phyloP scores from a whole-genome alignment of 35 echinoderm and acorn worm genomes.

The Apostichopus parvimensis region DNA sequence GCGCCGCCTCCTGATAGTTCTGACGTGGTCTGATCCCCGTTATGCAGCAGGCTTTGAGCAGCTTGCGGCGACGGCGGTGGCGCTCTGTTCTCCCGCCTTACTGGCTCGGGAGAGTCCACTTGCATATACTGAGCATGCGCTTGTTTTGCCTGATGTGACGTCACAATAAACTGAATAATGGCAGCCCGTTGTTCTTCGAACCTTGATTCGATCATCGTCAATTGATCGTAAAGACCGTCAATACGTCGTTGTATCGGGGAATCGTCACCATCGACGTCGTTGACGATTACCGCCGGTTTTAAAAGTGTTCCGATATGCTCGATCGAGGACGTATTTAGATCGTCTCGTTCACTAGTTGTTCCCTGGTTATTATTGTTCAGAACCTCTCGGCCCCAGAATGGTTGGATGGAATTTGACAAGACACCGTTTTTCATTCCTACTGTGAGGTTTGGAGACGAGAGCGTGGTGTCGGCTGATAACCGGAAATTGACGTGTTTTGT shows the following conservation, averaged over 20 bases:
- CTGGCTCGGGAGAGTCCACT: not conserved
- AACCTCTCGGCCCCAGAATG: not conserved
- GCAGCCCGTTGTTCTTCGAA: conserved; percentile 80
- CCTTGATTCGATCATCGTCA: conserved; percentile 68
- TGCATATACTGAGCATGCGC: conserved; percentile 9
- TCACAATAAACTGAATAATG: conserved; percentile 75
- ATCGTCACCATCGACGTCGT: conserved; percentile 41
- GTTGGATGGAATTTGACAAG: not conserved
- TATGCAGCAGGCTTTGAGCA: not conserved
- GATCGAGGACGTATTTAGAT: not conserved
- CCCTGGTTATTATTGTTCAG: not conserved
- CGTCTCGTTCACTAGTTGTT: too few species aligned
- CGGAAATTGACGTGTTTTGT: conserved; percentile 46
- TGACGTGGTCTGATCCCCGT: not conserved
- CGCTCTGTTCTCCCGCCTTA: not conserved
- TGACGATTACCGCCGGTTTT: conserved; percentile 22
- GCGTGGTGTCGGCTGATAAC: conserved; percentile 1
- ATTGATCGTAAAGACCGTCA: conserved; percentile 79
- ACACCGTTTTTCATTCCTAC: not conserved
- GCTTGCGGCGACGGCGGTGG: conserved; percentile 18
- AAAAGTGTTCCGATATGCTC: conserved; percentile 38
- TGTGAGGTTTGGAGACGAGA: not conserved
- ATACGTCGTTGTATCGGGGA: conserved; percentile 63
- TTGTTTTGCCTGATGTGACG: conserved; percentile 29
- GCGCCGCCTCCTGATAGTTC: not conserved